Evolutionary conservation across 2,797 vertebrate genomes (phyloP), one percentile per base, ranked within the genome.

Genomic region (Coilia nasus): DNA sequence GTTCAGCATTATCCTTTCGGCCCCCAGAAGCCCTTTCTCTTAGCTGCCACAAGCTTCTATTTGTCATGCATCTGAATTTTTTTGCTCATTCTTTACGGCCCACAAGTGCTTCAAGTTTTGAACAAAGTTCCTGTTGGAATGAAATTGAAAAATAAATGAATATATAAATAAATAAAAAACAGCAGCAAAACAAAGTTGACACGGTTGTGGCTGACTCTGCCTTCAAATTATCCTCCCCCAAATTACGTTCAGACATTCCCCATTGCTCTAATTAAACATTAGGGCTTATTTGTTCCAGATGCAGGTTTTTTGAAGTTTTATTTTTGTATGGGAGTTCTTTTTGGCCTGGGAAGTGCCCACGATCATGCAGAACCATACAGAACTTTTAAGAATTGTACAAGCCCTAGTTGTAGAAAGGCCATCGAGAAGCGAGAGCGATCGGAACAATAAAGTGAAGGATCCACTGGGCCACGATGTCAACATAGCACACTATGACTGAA

Each of bases 271-370:
- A 97, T 97, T 96, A 97, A 96, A 94, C 89, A 82, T 91, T 90
- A 92, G 87, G 75, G 89, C 92, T 96, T 94, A 96, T 96, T 94
- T 95, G 89, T 96, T 97, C 96, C 97, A 96, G 95, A 97, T 93
- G 92, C 83, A 88, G 86, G 83, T 89, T 92, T 94, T 93, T 92
- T 93, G 88, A 94, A 93, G 90, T 94, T 93, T 93, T 92, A 89
- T 92, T 94, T 90, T 83, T 90, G 91, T 92, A 90, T 91, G 88
- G 92, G 87, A 91, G 92, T 50, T 25, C 85, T 87, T 86, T 91
- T 87, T 86, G 89, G 89, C 94, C 92, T 89, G 90, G 88, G 92
- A 92, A 92, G 87, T 83, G 87, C 78, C 56, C 86, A 78, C 57
- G 71, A n/a, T n/a, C 59, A 80, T 87, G 47, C 57, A 44, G 71